phyloP scores from a whole-genome alignment of 1,140 invertebrate species.

The Macrosteles quadrilineatus region DNA sequence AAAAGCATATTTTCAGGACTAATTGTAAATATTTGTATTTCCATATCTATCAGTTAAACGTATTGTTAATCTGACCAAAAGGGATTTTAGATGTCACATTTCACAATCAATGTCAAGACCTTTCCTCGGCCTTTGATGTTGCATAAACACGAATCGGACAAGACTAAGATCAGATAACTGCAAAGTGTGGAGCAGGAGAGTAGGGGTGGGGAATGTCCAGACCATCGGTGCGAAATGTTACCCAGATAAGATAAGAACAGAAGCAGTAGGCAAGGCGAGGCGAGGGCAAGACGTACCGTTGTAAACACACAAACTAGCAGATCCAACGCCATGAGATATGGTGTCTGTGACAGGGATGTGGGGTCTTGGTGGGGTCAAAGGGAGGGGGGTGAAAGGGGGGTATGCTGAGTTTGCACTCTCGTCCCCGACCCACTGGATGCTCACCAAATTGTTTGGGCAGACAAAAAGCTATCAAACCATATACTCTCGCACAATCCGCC shows the following conservation, averaged over 20 bases:
- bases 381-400: neutral
- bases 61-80: too few species aligned
- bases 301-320: conserved; percentile 4
- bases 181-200: neutral
- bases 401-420: conserved; percentile 11
- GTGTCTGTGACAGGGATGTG: conserved; percentile 7
- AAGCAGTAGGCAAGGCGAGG: neutral
- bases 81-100: too few species aligned
- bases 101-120: conserved; percentile 4
- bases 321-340: conserved; percentile 1
- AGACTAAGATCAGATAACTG: neutral
- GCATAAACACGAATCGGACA: conserved; percentile 17
- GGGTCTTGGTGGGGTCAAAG: neutral
- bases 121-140: conserved; percentile 3
- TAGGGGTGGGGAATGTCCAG: neutral
- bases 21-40: too few species aligned
- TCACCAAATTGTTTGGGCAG: conserved; percentile 26
- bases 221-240: conserved; percentile 2
- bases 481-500: conserved; percentile 13
- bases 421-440: neutral
- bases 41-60: too few species aligned
- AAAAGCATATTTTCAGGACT: too few species aligned
- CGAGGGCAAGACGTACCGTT: neutral
- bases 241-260: conserved; percentile 3
- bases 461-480: conserved; percentile 24